phyloP scores from a whole-genome alignment of 2,888 invertebrate genomes.

The Caenorhabditis zanzibari region DNA sequence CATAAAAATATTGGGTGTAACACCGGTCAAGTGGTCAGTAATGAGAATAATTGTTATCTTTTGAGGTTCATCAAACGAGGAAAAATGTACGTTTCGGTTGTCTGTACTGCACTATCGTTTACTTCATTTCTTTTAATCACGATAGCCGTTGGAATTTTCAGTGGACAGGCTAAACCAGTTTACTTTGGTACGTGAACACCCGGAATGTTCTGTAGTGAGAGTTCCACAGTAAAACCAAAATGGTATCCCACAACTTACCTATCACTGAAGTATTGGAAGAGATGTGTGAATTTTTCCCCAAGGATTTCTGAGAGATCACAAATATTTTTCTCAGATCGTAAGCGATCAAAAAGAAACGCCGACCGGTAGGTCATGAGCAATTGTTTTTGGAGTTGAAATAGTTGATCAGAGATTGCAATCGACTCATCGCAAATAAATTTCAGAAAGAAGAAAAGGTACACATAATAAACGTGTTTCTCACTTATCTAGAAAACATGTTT shows the following conservation, averaged over 20 bases:
- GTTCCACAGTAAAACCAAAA: background rate
- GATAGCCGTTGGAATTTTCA: conserved; percentile 58
- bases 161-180: conserved; percentile 48
- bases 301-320: conserved; percentile 8
- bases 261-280: conserved; percentile 6
- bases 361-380: conserved; percentile 44
- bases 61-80: conserved; percentile 52
- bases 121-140: conserved; percentile 46
- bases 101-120: conserved; percentile 49
- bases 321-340: conserved; percentile 39
- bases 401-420: conserved; percentile 23
- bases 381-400: conserved; percentile 26
- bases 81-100: conserved; percentile 36
- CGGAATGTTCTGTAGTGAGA: background rate
- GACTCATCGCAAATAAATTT: conserved; percentile 28
- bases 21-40: conserved; percentile 7
- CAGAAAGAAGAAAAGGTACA: conserved; percentile 12
- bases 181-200: conserved; percentile 42
- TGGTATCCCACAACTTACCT: too few species aligned
- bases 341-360: conserved; percentile 29
- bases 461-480: conserved; percentile 28
- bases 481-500: conserved; percentile 29
- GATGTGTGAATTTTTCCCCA: conserved; percentile 9
- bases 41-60: conserved; percentile 3
- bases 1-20: background rate